These are phyloP conservation scores for Rhinoderma darwinii DNA, from an alignment of 2,113 vertebrate genomes.

Conservation along the genomic window DNA sequence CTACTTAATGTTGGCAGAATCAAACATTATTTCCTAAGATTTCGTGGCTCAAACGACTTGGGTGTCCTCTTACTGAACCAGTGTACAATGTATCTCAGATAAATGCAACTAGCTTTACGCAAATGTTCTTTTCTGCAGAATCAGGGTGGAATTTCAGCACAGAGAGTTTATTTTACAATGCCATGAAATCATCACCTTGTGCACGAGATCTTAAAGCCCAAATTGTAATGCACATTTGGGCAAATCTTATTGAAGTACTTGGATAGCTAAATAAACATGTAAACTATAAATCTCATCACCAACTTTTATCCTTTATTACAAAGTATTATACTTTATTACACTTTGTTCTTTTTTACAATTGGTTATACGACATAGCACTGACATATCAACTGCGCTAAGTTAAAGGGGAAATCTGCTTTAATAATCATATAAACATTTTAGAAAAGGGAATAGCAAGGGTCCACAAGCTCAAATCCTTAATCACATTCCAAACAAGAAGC, in stretches of 20 bases:
- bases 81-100: not conserved
- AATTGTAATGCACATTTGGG: not conserved
- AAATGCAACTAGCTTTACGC: not conserved
- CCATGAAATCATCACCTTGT: not conserved
- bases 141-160: not conserved
- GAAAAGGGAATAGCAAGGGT: too few relatives aligned
- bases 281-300: too few relatives aligned
- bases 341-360: too few relatives aligned
- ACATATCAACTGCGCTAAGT: too few relatives aligned
- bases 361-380: too few relatives aligned
- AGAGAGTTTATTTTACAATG: not conserved
- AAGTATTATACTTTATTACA: too few relatives aligned
- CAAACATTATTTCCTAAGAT: not conserved
- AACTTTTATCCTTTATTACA: too few relatives aligned
- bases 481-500: too few relatives aligned
- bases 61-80: not conserved
- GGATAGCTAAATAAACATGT: not conserved
- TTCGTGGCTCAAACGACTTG: not conserved
- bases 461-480: too few relatives aligned
- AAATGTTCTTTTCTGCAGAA: not conserved
- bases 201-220: not conserved
- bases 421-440: too few relatives aligned
- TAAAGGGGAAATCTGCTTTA: too few relatives aligned
- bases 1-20: constrained; percentile 15
- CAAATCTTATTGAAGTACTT: not conserved